These are phyloP conservation scores for Melitaea athalia DNA, from an alignment of 2,888 invertebrate species.

Conservation along the genomic window DNA sequence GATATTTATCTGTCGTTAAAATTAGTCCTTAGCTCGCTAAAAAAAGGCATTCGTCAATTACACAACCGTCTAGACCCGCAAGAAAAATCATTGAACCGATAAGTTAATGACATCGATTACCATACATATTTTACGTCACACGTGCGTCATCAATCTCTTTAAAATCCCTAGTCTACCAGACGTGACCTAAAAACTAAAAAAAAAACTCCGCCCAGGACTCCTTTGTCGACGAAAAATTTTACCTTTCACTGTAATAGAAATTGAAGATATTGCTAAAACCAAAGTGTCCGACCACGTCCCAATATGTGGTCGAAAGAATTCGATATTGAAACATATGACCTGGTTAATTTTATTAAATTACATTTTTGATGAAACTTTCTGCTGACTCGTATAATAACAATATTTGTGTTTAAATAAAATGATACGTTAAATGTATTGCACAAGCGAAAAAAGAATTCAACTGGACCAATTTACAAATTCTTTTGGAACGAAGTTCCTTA, in stretches of 20 bases:
- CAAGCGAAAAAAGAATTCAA: too few species aligned
- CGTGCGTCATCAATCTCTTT: conserved; percentile 3
- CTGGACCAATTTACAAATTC: too few species aligned
- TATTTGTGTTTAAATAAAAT: not conserved
- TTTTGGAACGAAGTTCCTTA: too few species aligned
- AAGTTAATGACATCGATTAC: not conserved
- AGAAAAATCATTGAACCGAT: not conserved
- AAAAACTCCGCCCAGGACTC: not conserved
- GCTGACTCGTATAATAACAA: not conserved
- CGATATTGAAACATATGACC: not conserved
- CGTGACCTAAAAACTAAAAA: conserved; percentile 3
- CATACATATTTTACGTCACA: not conserved
- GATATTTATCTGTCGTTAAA: too few species aligned
- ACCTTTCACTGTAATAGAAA: not conserved
- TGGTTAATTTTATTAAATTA: not conserved
- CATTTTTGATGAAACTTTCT: not conserved
- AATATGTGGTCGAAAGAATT: not conserved
- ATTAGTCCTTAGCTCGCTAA: too few species aligned
- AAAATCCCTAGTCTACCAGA: conserved; percentile 2
- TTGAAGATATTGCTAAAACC: not conserved
- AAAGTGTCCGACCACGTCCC: not conserved
- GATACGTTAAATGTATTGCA: too few species aligned
- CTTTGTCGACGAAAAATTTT: conserved; percentile 3
- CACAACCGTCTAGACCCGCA: not conserved
- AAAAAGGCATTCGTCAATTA: too few species aligned